Evolutionary conservation across 2,113 vertebrate genomes (phyloP), one percentile per base, ranked within the genome.

Genomic region (Xiphophorus couchianus): DNA sequence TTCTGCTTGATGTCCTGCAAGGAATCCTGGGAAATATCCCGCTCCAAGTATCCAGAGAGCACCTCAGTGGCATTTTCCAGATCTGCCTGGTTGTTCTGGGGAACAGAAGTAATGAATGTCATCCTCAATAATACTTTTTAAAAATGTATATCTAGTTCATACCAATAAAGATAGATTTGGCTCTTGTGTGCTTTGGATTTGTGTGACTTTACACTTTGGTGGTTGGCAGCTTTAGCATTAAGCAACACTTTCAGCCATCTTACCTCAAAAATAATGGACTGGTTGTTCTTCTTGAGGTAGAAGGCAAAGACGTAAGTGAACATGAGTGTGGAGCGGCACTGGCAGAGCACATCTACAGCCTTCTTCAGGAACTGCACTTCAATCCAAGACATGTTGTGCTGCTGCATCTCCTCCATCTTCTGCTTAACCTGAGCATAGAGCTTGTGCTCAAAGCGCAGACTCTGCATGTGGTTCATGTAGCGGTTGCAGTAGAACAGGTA

Each of bases 271-370:
- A 99, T 99, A 95, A 99, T 99, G 93, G 98, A 99, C 96, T 99
- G 98, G 95, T 99, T 99, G 96, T 99, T 99, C 97, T 99, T 99
- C 96, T 98, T 99, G 97, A 99, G 98, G 98, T 99, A 99, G 97
- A 99, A 99, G 91, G 98, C 98, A 94, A 99, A 99, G 94, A 99
- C 98, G 75, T 99, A 99, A 90, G 98, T 99, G 96, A 99, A 99
- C 98, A 99, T 99, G 93, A 99, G 97, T 63, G 98, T 99, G 94
- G 98, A 97, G 92, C 98, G 97, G 93, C 98, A 99, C 95, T 99
- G 98, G 95, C 98, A 99, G 89, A 99, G 95, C 91, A 99, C 98
- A 82, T 99, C 98, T 17, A 99, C 98, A 22, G 98, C 98, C 95
- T 99, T 99, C 96, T 99, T 99, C 92, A 99, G 96, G 92, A 99